Percentiles rank a stretch among this genome's conserved stretches.
These are phyloP conservation scores for Tympanuchus pallidicinctus DNA, from an alignment of 2,113 vertebrate genomes.

Conservation along the genomic window DNA sequence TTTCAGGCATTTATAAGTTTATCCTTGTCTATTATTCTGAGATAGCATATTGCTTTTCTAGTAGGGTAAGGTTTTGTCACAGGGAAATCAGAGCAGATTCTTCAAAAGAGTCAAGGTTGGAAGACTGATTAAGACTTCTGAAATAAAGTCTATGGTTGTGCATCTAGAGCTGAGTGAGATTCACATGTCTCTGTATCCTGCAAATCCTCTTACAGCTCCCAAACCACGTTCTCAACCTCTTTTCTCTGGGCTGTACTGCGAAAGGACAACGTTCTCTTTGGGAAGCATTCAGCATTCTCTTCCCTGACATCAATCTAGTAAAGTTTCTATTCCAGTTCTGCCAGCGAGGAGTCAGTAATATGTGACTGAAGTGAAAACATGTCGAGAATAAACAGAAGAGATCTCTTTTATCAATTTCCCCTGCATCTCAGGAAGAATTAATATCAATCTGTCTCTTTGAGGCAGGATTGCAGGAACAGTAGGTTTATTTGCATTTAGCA, in stretches of 20 bases:
- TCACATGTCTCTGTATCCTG: not conserved
- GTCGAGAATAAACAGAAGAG: not conserved
- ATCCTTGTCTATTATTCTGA: not conserved
- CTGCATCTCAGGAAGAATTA: not conserved
- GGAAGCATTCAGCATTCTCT: not conserved
- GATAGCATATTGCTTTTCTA: not conserved
- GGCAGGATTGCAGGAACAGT: not conserved
- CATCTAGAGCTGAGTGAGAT: not conserved
- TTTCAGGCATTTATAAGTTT: not conserved
- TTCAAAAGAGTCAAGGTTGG: not conserved
- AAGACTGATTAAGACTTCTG: not conserved
- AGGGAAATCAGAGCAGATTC: not conserved
- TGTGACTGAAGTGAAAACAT: not conserved
- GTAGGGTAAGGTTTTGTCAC: not conserved
- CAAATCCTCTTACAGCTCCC: not conserved
- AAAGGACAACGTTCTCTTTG: not conserved
- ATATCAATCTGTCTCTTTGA: not conserved
- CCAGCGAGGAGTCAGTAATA: not conserved
- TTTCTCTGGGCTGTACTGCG: not conserved
- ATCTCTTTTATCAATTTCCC: not conserved
- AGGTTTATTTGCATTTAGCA: constrained; percentile 20
- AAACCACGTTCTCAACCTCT: not conserved
- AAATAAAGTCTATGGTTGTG: not conserved
- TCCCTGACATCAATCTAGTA: not conserved
- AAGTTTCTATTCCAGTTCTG: not conserved